Evolutionary conservation across 1,140 invertebrate genomes (phyloP).

Genomic region (Scaptomyza graminum): DNA sequence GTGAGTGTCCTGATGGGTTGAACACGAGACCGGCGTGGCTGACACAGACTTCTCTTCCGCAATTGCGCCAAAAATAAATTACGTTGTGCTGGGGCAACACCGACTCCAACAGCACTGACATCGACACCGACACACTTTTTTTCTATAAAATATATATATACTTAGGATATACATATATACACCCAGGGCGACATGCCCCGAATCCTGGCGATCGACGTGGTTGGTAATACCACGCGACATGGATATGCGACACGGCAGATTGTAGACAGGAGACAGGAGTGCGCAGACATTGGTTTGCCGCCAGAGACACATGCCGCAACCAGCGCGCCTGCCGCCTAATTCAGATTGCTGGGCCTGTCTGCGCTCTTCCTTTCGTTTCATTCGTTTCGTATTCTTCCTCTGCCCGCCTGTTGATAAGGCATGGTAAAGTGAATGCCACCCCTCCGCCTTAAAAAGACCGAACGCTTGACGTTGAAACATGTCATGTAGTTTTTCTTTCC

Average conservation of each 20-base stretch:
- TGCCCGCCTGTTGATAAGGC: slow-evolving; percentile 59
- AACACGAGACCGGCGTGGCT: slow-evolving; percentile 41
- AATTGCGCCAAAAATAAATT: slow-evolving; percentile 70
- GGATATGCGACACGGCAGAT: neutral
- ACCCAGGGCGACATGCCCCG: slow-evolving; percentile 27
- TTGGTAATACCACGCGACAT: slow-evolving; percentile 33
- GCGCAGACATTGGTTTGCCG: neutral
- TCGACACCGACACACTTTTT: slow-evolving; percentile 25
- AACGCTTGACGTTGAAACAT: slow-evolving; percentile 56
- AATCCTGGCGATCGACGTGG: slow-evolving; percentile 53
- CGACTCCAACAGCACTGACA: slow-evolving; percentile 16
- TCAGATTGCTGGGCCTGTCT: slow-evolving; percentile 42
- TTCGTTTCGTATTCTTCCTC: slow-evolving; percentile 39
- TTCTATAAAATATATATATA: too few relatives aligned
- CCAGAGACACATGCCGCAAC: slow-evolving; percentile 10
- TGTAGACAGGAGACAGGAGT: neutral
- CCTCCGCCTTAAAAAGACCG: neutral
- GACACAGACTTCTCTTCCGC: slow-evolving; percentile 33
- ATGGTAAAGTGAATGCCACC: neutral
- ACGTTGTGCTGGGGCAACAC: slow-evolving; percentile 47
- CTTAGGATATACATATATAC: neutral
- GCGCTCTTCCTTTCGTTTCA: slow-evolving; percentile 23
- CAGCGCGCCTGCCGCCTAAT: slow-evolving; percentile 40
- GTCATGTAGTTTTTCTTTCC: slow-evolving; percentile 61
- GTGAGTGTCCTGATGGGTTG: slow-evolving; percentile 28